Conservation (phyloP, 2,888 invertebrate species). For the Hylaea fasciaria region DNA sequence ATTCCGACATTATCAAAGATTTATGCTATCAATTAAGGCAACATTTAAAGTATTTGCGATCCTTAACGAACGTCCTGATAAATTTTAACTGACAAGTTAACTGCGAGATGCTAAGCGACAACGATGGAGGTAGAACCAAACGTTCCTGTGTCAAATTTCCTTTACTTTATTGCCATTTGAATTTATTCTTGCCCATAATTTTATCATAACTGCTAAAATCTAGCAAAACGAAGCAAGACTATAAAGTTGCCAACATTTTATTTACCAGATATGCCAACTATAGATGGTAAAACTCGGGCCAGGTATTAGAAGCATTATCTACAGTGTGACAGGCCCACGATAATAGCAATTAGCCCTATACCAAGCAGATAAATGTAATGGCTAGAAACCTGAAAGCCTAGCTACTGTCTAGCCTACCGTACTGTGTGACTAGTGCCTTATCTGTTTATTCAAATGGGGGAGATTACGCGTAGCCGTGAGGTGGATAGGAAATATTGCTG, state of each 20-base stretch:
- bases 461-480: conserved; percentile 10
- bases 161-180: too few relatives aligned
- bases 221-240: neutral
- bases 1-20: conserved; percentile 16
- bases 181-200: too few relatives aligned
- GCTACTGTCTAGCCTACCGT: conserved; percentile 19
- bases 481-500: conserved; percentile 1
- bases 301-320: conserved; percentile 15
- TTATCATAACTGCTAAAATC: too few relatives aligned
- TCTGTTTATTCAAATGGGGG: conserved; percentile 15
- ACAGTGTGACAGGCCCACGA: conserved; percentile 22
- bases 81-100: conserved; percentile 9
- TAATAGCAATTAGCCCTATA: conserved; percentile 38
- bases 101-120: neutral
- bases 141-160: too few relatives aligned
- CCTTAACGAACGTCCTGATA: neutral
- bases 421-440: conserved; percentile 1
- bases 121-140: too few relatives aligned
- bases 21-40: conserved; percentile 23
- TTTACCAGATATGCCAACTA: neutral
- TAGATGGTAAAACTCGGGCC: conserved; percentile 5
- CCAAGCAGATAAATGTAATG: conserved; percentile 33
- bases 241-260: neutral
- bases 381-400: conserved; percentile 28
- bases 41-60: conserved; percentile 11